A percentile compares a stretch with the other conserved stretches of the same genome.
These are phyloP conservation scores for Ammodytes marinus DNA, from an alignment of 2,113 vertebrate species.

Conservation along the genomic window DNA sequence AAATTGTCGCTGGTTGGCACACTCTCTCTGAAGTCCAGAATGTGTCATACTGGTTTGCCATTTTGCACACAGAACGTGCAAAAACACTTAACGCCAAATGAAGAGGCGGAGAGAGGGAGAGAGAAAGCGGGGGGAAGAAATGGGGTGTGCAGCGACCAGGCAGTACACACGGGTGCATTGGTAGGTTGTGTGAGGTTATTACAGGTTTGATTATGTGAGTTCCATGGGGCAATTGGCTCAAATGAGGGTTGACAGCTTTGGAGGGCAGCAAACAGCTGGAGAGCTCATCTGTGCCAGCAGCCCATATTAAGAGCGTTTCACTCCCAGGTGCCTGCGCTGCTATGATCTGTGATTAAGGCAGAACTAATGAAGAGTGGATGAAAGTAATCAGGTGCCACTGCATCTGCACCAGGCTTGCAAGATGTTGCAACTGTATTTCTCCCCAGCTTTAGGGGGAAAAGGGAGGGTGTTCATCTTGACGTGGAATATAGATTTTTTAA, in stretches of 20 bases:
- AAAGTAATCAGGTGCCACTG: slow-evolving; percentile 77
- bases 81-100: slow-evolving; percentile 41
- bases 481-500: neutral
- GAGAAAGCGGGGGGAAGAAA: slow-evolving; percentile 6
- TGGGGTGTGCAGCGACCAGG: slow-evolving; percentile 40
- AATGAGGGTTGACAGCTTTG: slow-evolving; percentile 83
- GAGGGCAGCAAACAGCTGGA: slow-evolving; percentile 83
- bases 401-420: slow-evolving; percentile 67
- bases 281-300: slow-evolving; percentile 79
- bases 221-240: slow-evolving; percentile 82
- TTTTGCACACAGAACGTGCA: slow-evolving; percentile 47
- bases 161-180: slow-evolving; percentile 34
- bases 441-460: slow-evolving; percentile 32
- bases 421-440: slow-evolving; percentile 46
- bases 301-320: slow-evolving; percentile 77
- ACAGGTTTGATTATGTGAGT: slow-evolving; percentile 81
- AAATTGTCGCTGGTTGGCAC: slow-evolving; percentile 30
- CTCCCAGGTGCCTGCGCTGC: slow-evolving; percentile 78
- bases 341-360: slow-evolving; percentile 82
- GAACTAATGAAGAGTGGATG: slow-evolving; percentile 83
- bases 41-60: slow-evolving; percentile 52
- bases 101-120: neutral
- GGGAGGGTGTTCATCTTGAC: neutral
- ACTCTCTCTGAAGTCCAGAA: slow-evolving; percentile 34
- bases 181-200: slow-evolving; percentile 77